phyloP scores from a whole-genome alignment of 2,797 vertebrate species.

The Onychomys leucogaster region DNA sequence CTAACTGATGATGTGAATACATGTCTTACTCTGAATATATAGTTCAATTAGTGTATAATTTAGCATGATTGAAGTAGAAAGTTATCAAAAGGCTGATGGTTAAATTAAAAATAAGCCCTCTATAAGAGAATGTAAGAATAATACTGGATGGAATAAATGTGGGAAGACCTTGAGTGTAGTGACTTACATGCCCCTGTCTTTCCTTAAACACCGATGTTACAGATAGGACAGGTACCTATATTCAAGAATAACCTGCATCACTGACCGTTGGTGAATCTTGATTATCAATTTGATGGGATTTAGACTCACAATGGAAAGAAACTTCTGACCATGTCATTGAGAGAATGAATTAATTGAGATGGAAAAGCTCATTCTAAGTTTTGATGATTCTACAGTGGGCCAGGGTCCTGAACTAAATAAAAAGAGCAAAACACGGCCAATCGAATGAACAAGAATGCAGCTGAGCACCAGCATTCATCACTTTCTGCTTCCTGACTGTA shows the following conservation, averaged over 20 bases:
- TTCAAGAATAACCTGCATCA: neutral
- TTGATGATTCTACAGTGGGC: neutral
- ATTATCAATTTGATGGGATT: neutral
- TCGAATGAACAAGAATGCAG: neutral
- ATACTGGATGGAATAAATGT: neutral
- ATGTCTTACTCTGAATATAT: neutral
- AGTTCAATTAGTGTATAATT: neutral
- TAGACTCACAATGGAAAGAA: neutral
- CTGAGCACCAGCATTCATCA: neutral
- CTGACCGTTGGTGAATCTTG: neutral
- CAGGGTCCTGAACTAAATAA: neutral
- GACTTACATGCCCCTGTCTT: neutral
- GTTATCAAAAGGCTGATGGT: neutral
- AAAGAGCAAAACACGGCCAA: neutral
- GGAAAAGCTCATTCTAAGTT: neutral
- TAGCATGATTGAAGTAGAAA: neutral
- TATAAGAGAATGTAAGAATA: neutral
- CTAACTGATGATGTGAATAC: neutral
- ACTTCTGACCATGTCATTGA: neutral
- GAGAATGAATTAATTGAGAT: neutral
- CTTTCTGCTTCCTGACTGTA: neutral
- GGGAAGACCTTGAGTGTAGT: fast-evolving
- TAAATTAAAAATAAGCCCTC: neutral
- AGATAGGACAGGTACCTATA: neutral
- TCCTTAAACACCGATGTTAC: neutral